These are phyloP conservation scores for Lymantria monacha DNA, from an alignment of 2,888 invertebrate genomes.

Conservation along the genomic window DNA sequence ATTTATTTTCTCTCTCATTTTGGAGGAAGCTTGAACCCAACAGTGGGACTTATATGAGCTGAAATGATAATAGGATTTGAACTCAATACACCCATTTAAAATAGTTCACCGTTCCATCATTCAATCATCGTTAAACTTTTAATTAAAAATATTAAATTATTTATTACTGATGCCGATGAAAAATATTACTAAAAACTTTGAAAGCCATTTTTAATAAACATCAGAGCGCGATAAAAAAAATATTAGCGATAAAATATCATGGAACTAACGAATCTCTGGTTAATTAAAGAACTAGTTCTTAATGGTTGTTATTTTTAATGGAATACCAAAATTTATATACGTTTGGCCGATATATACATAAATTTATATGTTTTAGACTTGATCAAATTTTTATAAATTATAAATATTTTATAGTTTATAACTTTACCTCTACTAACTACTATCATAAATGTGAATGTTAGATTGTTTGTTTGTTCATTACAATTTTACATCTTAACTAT, in stretches of 20 bases:
- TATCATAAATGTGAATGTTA: neutral
- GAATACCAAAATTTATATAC: conserved; percentile 7
- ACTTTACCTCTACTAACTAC: neutral
- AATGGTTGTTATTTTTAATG: conserved; percentile 11
- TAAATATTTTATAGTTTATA: no score
- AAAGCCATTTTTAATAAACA: no score
- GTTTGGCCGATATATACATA: neutral
- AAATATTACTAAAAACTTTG: no score
- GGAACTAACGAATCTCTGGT: conserved; percentile 3
- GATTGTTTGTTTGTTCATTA: neutral
- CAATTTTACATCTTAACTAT: neutral
- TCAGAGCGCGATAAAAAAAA: neutral
- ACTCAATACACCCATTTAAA: no score
- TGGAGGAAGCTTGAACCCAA: no score
- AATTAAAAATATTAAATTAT: no score
- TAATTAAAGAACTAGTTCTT: conserved; percentile 36
- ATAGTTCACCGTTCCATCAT: no score
- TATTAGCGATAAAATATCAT: neutral
- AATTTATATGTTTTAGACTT: neutral
- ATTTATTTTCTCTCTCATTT: no score
- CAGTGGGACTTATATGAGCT: no score
- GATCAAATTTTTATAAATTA: neutral
- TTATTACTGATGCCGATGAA: no score
- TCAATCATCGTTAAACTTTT: no score
- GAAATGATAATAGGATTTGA: no score